Percentiles rank a stretch among this genome's conserved stretches.
These are phyloP conservation scores for Malurus elegans DNA, from an alignment of 2,113 vertebrate species.

Conservation along the genomic window DNA sequence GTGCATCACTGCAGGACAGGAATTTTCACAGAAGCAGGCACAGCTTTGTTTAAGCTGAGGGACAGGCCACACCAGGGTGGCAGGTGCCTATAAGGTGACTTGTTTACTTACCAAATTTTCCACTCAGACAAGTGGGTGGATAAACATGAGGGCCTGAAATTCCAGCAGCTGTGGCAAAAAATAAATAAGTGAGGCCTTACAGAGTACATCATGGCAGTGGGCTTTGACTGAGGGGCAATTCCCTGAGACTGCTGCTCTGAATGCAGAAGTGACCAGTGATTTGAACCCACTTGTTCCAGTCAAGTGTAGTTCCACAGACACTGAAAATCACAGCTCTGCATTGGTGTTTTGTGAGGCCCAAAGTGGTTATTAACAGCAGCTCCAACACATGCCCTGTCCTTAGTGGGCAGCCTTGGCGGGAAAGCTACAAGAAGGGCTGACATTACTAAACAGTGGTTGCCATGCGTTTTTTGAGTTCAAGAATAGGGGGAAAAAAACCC, in stretches of 20 bases:
- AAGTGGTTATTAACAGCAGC: neutral
- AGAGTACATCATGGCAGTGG: neutral
- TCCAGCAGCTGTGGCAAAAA: neutral
- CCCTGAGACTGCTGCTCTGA: neutral
- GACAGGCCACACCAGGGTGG: neutral
- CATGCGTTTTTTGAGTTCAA: neutral
- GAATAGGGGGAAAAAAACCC: neutral
- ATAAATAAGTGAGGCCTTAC: too few relatives aligned
- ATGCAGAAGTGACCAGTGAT: too few relatives aligned
- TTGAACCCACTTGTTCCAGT: neutral
- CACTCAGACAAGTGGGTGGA: neutral
- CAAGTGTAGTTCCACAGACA: neutral
- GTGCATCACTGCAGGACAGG: neutral
- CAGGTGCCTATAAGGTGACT: neutral
- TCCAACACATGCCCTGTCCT: neutral
- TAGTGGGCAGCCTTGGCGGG: neutral
- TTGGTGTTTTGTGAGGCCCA: neutral
- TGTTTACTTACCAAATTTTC: neutral
- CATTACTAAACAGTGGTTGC: neutral
- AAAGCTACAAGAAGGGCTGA: neutral
- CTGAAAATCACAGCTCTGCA: neutral
- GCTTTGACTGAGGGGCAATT: neutral
- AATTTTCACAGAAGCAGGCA: neutral
- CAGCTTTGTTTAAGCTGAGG: neutral
- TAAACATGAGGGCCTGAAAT: neutral